Evolutionary conservation across 2,113 vertebrate species (phyloP), one percentile per base, ranked within the genome.

Genomic region (Sceloporus undulatus): DNA sequence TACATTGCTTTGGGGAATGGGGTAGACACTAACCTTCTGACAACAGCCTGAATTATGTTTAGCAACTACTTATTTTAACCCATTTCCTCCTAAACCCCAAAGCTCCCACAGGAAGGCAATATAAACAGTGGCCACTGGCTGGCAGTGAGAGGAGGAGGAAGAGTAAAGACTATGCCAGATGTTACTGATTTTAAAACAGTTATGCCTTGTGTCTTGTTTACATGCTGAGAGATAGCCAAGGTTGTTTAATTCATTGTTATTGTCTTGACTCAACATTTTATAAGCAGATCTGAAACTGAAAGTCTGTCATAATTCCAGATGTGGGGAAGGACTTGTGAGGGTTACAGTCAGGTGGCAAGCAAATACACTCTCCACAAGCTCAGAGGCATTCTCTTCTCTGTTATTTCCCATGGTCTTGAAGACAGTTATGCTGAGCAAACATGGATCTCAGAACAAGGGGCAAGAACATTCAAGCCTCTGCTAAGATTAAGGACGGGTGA

Each of bases 51-150:
- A 82, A 91, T 88, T 86, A 94, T 85, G 92, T 88, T 88, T 89
- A 92, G 87, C 74, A 82, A 90, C 48, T 89, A 92, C 90, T 93
- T 93, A 92, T 80, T 82, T 85, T 91, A 89, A 94, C 90, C 92
- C 89, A 90, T 83, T 94, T 91, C 85, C 88, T 90, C 92, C 91
- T 92, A 92, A 94, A 90, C 83, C 85, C 79, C 73, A 77, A 1
- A 5, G 62, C 79, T 94, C 90, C 91, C 92, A 42, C 74, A 54
- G 79, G 79, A 87, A 82, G 40, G 62, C 56, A 82, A 76, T 66
- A 66, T 78, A 84, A 83, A 84, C 25, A 19, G 73, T 56, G 27
- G 56, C 62, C 48, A 14, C 16, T 38, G 70, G 34, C 74, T 19
- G 21, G n/a, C 76, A 52, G 34, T 21, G 21, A 29, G 29, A 54